A percentile compares a stretch with the other conserved stretches of the same genome.
phyloP scores from a whole-genome alignment of 2,888 invertebrate genomes.

The Idaea biselata region DNA sequence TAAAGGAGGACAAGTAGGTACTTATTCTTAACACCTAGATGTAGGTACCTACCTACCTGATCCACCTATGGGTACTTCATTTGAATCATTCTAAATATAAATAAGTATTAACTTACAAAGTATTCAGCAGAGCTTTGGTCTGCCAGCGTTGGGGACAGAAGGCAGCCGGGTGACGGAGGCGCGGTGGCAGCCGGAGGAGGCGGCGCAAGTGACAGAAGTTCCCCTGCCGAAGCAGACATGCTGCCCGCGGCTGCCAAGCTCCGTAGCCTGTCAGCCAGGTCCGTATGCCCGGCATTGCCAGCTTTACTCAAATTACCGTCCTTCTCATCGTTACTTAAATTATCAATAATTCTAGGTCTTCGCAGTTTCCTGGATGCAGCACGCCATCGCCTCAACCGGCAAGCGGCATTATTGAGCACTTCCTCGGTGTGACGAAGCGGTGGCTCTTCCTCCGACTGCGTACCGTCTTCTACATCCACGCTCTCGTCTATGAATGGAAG shows the following conservation, averaged over 20 bases:
- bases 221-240: slow-evolving; percentile 72
- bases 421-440: slow-evolving; percentile 56
- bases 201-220: slow-evolving; percentile 68
- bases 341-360: slow-evolving; percentile 72
- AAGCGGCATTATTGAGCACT: slow-evolving; percentile 68
- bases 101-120: slow-evolving; percentile 56
- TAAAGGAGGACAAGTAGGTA: not conserved
- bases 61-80: no score
- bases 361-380: slow-evolving; percentile 76
- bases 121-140: slow-evolving; percentile 69
- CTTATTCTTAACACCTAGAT: no score
- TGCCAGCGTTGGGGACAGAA: slow-evolving; percentile 68
- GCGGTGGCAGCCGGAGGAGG: slow-evolving; percentile 72
- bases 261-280: slow-evolving; percentile 68
- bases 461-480: slow-evolving; percentile 44
- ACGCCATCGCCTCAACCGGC: slow-evolving; percentile 73
- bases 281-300: slow-evolving; percentile 60
- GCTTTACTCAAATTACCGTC: slow-evolving; percentile 43
- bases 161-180: slow-evolving; percentile 73
- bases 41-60: no score
- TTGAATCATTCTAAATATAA: no score
- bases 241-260: slow-evolving; percentile 70
- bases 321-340: slow-evolving; percentile 60
- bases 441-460: slow-evolving; percentile 61
- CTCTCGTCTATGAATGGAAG: slow-evolving; percentile 69